A percentile compares a stretch with the other conserved stretches of the same genome.
Evolutionary conservation across 2,888 invertebrate species (phyloP).

Genomic region (Osmoderma eremita): DNA sequence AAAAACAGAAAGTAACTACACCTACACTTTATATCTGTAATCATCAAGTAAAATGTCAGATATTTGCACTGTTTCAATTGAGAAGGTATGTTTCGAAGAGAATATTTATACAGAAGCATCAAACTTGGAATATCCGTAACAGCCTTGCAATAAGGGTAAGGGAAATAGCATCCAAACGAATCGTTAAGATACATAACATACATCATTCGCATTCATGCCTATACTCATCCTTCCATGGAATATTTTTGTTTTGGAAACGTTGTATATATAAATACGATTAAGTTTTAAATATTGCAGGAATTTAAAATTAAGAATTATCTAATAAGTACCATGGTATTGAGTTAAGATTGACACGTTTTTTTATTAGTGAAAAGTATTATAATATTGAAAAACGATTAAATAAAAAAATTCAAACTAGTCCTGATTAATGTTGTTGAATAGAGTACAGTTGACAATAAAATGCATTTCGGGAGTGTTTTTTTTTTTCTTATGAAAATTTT

Average conservation of each 20-base stretch:
- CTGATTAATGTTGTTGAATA: conserved; percentile 63
- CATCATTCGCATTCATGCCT: conserved; percentile 41
- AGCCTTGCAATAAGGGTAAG: too few species aligned
- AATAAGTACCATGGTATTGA: conserved; percentile 62
- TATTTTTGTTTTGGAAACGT: conserved; percentile 61
- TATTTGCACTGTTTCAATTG: conserved; percentile 50
- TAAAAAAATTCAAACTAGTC: conserved; percentile 64
- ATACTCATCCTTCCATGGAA: conserved; percentile 49
- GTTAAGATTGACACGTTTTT: conserved; percentile 63
- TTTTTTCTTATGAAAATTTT: conserved; percentile 42
- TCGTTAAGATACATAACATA: conserved; percentile 8
- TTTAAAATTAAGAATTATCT: conserved; percentile 61
- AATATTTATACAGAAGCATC: not conserved
- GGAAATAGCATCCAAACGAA: not conserved
- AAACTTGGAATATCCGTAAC: not conserved
- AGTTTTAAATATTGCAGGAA: conserved; percentile 60
- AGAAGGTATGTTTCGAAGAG: conserved; percentile 32
- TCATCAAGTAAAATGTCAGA: conserved; percentile 50
- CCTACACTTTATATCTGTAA: too few species aligned
- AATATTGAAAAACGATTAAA: conserved; percentile 64
- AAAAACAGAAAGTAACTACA: conserved; percentile 42
- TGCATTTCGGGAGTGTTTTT: conserved; percentile 62
- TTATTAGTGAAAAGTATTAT: conserved; percentile 65
- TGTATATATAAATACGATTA: conserved; percentile 57
- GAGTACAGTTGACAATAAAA: conserved; percentile 66